phyloP scores from a whole-genome alignment of 1,140 invertebrate genomes.

The Drosophila serrata region DNA sequence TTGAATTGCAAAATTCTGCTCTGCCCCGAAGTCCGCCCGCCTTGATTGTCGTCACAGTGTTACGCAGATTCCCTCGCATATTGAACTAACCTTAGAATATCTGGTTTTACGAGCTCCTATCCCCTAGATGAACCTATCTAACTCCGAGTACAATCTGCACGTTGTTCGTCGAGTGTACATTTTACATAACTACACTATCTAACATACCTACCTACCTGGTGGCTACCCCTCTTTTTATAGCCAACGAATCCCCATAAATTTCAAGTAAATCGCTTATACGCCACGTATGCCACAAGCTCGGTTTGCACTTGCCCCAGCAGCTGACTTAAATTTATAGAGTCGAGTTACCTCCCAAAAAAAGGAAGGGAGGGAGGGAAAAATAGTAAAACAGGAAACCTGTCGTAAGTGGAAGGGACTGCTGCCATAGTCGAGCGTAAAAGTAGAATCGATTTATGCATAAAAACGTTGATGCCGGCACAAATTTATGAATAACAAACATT shows the following conservation, averaged over 20 bases:
- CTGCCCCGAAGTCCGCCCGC: neutral
- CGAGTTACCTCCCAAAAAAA: constrained; percentile 33
- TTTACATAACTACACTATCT: constrained; percentile 21
- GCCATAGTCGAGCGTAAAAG: constrained; percentile 54
- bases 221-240: constrained; percentile 35
- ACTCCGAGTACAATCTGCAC: constrained; percentile 19
- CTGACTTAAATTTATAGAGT: constrained; percentile 70
- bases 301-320: constrained; percentile 34
- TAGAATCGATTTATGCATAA: constrained; percentile 79
- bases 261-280: constrained; percentile 70
- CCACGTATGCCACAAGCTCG: constrained; percentile 58
- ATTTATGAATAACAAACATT: constrained; percentile 77
- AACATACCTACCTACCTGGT: constrained; percentile 30
- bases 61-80: constrained; percentile 11
- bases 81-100: constrained; percentile 36
- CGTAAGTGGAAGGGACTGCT: constrained; percentile 12
- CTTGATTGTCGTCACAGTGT: constrained; percentile 36
- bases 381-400: neutral
- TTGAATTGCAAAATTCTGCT: constrained; percentile 31
- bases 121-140: constrained; percentile 27
- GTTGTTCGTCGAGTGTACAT: constrained; percentile 5
- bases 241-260: constrained; percentile 51
- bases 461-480: constrained; percentile 56
- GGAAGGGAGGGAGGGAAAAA: constrained; percentile 1
- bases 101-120: constrained; percentile 18